Percentiles rank a stretch among this genome's conserved stretches.
These are phyloP conservation scores for Nesometra sesokonis DNA, from an alignment of 35 echinoderm and acorn worm species.

Conservation along the genomic window DNA sequence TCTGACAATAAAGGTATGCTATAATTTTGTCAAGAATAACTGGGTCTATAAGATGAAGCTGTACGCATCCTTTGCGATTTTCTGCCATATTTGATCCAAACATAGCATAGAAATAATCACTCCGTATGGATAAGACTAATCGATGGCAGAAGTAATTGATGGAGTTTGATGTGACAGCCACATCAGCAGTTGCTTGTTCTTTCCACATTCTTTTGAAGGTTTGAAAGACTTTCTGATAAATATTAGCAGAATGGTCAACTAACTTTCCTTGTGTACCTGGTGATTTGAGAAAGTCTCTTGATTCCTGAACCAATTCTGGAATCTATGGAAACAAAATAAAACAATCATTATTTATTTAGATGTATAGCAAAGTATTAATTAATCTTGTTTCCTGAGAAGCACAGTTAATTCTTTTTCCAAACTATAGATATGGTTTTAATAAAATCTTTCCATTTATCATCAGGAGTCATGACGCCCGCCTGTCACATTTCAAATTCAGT, in stretches of 20 bases:
- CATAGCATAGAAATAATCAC: not conserved
- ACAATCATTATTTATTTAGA: too few species aligned
- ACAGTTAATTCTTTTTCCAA: too few species aligned
- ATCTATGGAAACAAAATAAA: not conserved
- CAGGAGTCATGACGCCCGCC: too few species aligned
- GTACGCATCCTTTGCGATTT: not conserved
- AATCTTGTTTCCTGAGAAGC: too few species aligned
- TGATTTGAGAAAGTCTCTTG: not conserved
- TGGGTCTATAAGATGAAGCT: not conserved
- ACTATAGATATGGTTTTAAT: too few species aligned
- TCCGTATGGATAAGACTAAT: not conserved
- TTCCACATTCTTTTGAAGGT: not conserved
- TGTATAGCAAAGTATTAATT: too few species aligned
- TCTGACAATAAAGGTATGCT: not conserved
- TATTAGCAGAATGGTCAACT: not conserved
- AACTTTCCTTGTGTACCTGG: not conserved
- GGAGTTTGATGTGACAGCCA: not conserved
- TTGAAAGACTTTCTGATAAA: not conserved
- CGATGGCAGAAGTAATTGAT: not conserved
- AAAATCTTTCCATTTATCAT: too few species aligned
- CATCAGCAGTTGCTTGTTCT: not conserved
- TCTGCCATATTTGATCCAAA: not conserved
- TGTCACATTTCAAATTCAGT: too few species aligned
- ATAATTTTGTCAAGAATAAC: not conserved
- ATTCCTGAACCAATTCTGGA: not conserved